Percentiles rank a stretch among this genome's conserved stretches.
Conservation (phyloP, 1,140 invertebrate genomes). For the Pogonognathellus flavescens region DNA sequence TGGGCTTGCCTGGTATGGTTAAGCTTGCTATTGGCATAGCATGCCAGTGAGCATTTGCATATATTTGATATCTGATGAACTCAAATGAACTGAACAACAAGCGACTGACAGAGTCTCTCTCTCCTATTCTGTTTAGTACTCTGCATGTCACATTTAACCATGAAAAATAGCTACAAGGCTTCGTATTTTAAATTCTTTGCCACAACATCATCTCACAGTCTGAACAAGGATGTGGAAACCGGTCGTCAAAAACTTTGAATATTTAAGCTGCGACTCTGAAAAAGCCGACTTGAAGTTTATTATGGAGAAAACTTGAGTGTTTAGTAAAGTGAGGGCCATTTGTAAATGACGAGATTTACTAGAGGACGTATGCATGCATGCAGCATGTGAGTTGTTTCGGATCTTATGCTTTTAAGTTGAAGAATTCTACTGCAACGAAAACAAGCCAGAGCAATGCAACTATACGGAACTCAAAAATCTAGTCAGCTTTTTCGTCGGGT, state of each 20-base stretch:
- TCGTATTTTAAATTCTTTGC: slow-evolving; percentile 49
- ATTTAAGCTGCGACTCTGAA: slow-evolving; percentile 21
- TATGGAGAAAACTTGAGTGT: slow-evolving; percentile 48
- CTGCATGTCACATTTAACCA: slow-evolving; percentile 46
- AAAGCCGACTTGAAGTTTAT: slow-evolving; percentile 45
- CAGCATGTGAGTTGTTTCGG: neutral
- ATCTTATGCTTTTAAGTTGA: neutral
- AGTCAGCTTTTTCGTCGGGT: neutral
- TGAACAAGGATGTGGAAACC: slow-evolving; percentile 46
- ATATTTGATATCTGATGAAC: slow-evolving; percentile 54
- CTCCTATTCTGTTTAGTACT: slow-evolving; percentile 30
- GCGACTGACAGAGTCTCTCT: slow-evolving; percentile 22
- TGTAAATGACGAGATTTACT: slow-evolving; percentile 41
- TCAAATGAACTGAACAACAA: slow-evolving; percentile 53
- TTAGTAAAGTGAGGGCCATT: slow-evolving; percentile 39
- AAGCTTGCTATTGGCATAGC: neutral
- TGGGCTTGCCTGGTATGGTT: too few species aligned
- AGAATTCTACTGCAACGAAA: neutral
- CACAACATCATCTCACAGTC: slow-evolving; percentile 33
- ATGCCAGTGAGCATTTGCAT: slow-evolving; percentile 38
- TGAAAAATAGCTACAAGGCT: slow-evolving; percentile 48
- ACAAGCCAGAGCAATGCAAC: neutral
- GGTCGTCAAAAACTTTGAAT: slow-evolving; percentile 50
- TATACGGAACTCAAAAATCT: neutral
- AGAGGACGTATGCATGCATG: slow-evolving; percentile 29